Evolutionary conservation across 2,113 vertebrate genomes (phyloP).

Genomic region (Stigmatopora argus): DNA sequence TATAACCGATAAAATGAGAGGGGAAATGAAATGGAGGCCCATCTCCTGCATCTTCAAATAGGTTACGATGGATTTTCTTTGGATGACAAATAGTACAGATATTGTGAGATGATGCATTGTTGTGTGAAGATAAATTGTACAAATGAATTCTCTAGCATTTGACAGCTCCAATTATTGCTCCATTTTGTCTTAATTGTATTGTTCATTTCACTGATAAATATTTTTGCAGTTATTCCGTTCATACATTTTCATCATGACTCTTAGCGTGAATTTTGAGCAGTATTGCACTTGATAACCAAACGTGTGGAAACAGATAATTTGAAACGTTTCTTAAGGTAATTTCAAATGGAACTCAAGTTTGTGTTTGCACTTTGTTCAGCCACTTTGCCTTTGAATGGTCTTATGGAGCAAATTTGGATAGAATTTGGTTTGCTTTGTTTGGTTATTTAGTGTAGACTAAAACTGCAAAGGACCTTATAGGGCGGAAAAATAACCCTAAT

Average conservation of each 20-base stretch:
- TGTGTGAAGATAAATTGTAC: not conserved
- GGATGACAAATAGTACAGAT: conserved; percentile 9
- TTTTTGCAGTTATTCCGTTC: no score
- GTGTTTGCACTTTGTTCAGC: no score
- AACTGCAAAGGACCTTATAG: no score
- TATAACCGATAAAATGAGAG: conserved; percentile 52
- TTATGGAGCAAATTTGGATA: not conserved
- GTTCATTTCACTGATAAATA: not conserved
- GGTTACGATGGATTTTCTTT: conserved; percentile 18
- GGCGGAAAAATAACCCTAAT: no score
- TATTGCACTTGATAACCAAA: no score
- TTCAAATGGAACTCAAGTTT: no score
- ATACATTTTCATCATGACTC: no score
- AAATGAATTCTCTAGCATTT: not conserved
- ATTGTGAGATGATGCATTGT: not conserved
- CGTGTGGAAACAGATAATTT: no score
- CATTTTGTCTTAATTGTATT: not conserved
- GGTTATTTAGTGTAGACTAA: no score
- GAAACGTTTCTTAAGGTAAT: no score
- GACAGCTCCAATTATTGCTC: not conserved
- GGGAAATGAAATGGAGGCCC: conserved; percentile 28
- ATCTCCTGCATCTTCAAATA: conserved; percentile 22
- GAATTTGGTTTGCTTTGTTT: not conserved
- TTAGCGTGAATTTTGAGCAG: no score
- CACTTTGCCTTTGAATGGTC: not conserved